These are phyloP conservation scores for Euschistus heros DNA, from an alignment of 1,140 invertebrate species.

Conservation along the genomic window DNA sequence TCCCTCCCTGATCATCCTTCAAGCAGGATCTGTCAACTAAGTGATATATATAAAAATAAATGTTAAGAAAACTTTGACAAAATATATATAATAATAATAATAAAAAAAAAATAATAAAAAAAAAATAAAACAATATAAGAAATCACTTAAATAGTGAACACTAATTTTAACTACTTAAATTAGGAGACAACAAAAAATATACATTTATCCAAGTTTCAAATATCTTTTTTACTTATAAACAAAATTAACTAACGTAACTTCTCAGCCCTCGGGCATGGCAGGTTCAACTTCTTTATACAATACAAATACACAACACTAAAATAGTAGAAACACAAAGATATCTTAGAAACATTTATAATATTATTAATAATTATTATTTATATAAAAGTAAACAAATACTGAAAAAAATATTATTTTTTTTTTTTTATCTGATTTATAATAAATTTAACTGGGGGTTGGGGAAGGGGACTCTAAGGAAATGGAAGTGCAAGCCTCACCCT, in stretches of 20 bases:
- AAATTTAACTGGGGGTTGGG: conserved; percentile 23
- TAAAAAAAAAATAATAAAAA: conserved; percentile 26
- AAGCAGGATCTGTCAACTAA: conserved; percentile 17
- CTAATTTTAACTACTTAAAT: conserved; percentile 26
- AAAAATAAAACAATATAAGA: conserved; percentile 27
- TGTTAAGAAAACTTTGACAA: conserved; percentile 20
- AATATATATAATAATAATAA: conserved; percentile 20
- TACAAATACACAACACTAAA: conserved; percentile 30
- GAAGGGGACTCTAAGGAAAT: too few relatives aligned
- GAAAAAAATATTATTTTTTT: conserved; percentile 29
- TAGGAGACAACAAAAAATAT: conserved; percentile 28
- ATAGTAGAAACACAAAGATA: conserved; percentile 30
- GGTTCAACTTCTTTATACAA: conserved; percentile 26
- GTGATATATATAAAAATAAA: conserved; percentile 19
- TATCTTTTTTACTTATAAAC: conserved; percentile 25
- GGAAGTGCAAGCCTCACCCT: too few relatives aligned
- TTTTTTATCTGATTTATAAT: conserved; percentile 24
- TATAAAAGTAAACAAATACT: conserved; percentile 32
- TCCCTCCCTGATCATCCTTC: conserved; percentile 15
- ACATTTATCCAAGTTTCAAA: conserved; percentile 23
- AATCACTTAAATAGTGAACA: conserved; percentile 27
- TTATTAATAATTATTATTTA: conserved; percentile 29
- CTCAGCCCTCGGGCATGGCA: conserved; percentile 25
- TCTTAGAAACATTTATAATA: conserved; percentile 31
- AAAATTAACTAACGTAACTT: conserved; percentile 28